phyloP scores from a whole-genome alignment of 1,140 invertebrate species.

The Aleiodes sp. region DNA sequence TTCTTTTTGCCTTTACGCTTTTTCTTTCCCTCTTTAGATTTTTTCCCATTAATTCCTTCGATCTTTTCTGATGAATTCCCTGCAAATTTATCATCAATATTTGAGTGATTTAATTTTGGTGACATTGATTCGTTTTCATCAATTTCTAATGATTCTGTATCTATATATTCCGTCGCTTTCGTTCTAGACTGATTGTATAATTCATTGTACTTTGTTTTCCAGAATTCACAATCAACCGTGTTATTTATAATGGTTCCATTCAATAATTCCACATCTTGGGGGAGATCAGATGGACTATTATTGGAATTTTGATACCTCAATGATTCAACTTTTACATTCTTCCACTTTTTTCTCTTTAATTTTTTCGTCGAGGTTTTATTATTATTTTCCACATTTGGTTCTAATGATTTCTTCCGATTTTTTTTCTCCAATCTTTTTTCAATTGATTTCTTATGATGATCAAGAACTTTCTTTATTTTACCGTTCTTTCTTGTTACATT shows the following conservation, averaged over 20 bases:
- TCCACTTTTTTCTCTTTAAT: not conserved
- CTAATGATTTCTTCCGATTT: not conserved
- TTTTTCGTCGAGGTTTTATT: not conserved
- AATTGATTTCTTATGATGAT: no score
- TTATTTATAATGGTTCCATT: conserved; percentile 8
- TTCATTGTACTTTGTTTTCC: conserved; percentile 31
- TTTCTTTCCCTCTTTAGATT: not conserved
- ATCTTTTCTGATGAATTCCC: not conserved
- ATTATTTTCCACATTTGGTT: not conserved
- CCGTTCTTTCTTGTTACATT: not conserved
- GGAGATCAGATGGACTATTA: not conserved
- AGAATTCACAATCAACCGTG: conserved; percentile 31
- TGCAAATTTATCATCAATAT: not conserved
- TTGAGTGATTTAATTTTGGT: not conserved
- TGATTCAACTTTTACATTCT: not conserved
- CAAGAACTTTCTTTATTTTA: not conserved
- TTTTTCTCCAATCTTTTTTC: not conserved
- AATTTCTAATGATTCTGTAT: conserved; percentile 40
- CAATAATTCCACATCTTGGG: not conserved
- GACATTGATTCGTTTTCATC: conserved; percentile 20
- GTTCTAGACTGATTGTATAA: conserved; percentile 28
- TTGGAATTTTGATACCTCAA: not conserved
- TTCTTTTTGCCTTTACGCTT: conserved; percentile 3
- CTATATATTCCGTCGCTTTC: conserved; percentile 28
- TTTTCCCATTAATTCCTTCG: conserved; percentile 14